A percentile compares a stretch with the other conserved stretches of the same genome.
These are phyloP conservation scores for Passer domesticus DNA, from an alignment of 2,113 vertebrate genomes.

Conservation along the genomic window DNA sequence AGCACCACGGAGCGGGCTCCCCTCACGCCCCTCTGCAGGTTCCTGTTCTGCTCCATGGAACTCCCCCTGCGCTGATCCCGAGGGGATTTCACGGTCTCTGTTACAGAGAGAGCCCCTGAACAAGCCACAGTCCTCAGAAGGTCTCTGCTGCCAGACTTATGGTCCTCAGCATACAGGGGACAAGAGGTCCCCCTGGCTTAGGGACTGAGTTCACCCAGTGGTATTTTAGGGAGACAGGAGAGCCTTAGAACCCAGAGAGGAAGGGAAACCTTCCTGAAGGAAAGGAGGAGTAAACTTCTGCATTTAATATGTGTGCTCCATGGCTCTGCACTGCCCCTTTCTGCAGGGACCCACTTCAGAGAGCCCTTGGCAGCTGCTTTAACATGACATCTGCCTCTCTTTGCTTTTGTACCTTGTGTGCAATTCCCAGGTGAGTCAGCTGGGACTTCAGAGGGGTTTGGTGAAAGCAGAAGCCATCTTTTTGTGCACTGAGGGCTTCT, in stretches of 20 bases:
- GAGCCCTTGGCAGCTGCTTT: not conserved
- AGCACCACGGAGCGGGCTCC: rapidly evolving
- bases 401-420: not conserved
- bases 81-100: not conserved
- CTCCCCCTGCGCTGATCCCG: not conserved
- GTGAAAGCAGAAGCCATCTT: constrained; percentile 35
- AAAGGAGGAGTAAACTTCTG: not conserved
- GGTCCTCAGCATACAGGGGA: rapidly evolving
- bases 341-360: not conserved
- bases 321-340: not conserved
- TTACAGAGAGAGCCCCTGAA: not conserved
- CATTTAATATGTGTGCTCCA: not conserved
- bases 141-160: rapidly evolving
- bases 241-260: not conserved
- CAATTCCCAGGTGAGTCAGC: constrained; percentile 40
- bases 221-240: not conserved
- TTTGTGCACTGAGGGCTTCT: not conserved
- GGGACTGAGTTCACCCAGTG: not conserved
- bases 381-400: not conserved
- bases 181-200: not conserved
- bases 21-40: not conserved
- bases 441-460: not conserved
- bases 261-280: not conserved
- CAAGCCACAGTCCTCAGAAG: not conserved
- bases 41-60: not conserved